A percentile compares a stretch with the other conserved stretches of the same genome.
These are phyloP conservation scores for Trypoxylus dichotomus DNA, from an alignment of 1,140 invertebrate genomes.

Conservation along the genomic window DNA sequence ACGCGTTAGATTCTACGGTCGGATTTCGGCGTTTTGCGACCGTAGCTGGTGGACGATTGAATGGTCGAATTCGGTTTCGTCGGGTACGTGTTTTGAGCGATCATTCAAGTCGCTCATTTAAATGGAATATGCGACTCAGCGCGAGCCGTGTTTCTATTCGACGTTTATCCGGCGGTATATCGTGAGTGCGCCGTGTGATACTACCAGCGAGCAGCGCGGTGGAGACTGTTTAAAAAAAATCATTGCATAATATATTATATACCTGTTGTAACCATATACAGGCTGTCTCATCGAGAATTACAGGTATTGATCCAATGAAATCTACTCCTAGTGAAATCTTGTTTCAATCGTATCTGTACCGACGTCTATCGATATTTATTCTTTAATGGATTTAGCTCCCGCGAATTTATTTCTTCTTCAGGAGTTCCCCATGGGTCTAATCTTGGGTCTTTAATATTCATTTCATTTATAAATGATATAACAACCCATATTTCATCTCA, in stretches of 20 bases:
- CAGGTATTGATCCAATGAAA: too few species aligned
- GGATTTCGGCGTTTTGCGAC: background rate
- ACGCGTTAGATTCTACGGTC: too few species aligned
- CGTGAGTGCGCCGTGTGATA: background rate
- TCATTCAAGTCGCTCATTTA: background rate
- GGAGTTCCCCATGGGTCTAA: too few species aligned
- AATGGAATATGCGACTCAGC: background rate
- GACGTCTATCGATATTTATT: too few species aligned
- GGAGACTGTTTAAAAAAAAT: slow-evolving; percentile 17
- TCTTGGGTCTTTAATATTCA: too few species aligned
- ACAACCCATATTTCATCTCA: too few species aligned
- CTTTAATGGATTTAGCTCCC: too few species aligned
- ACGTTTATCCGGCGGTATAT: background rate
- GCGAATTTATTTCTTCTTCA: too few species aligned
- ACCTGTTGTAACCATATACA: background rate
- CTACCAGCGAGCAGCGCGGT: background rate
- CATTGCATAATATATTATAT: background rate
- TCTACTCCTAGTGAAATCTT: too few species aligned
- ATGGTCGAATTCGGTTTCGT: background rate
- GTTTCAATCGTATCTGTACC: too few species aligned
- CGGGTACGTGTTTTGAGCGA: background rate
- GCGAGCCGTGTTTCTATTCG: background rate
- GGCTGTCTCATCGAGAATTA: too few species aligned
- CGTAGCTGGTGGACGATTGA: background rate
- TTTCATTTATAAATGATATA: too few species aligned